Evolutionary conservation across 2,888 invertebrate genomes (phyloP).

Genomic region (Taenaris catops): DNA sequence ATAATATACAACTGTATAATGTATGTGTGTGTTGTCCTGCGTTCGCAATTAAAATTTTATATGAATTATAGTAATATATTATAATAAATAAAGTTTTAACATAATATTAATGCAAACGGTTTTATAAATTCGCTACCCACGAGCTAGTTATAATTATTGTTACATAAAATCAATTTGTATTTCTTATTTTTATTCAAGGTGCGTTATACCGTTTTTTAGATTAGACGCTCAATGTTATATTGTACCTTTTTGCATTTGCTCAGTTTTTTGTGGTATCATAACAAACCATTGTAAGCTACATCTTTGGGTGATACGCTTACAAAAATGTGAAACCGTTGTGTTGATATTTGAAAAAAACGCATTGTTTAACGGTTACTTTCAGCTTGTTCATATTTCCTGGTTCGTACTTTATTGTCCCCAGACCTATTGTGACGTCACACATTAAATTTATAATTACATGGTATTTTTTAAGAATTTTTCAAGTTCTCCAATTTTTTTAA

Average conservation of each 20-base stretch:
- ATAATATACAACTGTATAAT: constrained; percentile 14
- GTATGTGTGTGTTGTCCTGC: constrained; percentile 29
- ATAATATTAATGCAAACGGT: constrained; percentile 3
- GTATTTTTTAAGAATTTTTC: too few species aligned
- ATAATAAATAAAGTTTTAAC: background rate
- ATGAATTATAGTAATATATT: constrained; percentile 13
- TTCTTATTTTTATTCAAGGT: constrained; percentile 7
- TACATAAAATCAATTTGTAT: constrained; percentile 8
- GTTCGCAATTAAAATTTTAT: constrained; percentile 19
- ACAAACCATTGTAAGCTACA: too few species aligned
- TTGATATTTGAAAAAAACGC: too few species aligned
- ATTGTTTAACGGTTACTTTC: too few species aligned
- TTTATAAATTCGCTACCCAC: constrained; percentile 1
- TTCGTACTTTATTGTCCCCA: too few species aligned
- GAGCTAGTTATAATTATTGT: constrained; percentile 5
- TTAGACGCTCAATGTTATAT: constrained; percentile 40
- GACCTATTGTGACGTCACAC: too few species aligned
- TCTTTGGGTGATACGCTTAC: too few species aligned
- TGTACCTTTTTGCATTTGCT: constrained; percentile 65
- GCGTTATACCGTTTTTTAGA: constrained; percentile 23
- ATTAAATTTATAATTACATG: too few species aligned
- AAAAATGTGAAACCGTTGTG: too few species aligned
- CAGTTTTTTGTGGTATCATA: too few species aligned
- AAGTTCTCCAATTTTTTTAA: too few species aligned
- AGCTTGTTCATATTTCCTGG: too few species aligned